Conservation (phyloP, 2,797 vertebrate species). For the Pangasius mekongensis region DNA sequence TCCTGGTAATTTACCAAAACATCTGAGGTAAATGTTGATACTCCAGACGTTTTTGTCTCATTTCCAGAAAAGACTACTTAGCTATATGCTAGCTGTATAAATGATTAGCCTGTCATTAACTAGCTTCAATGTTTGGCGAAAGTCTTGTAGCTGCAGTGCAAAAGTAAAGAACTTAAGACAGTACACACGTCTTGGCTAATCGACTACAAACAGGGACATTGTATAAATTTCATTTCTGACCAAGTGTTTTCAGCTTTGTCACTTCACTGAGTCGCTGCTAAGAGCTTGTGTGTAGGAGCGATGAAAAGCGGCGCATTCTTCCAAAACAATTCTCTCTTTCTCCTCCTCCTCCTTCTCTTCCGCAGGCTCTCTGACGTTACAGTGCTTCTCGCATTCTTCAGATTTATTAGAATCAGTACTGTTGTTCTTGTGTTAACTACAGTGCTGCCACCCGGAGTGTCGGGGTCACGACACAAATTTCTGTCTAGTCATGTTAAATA, state of each 20-base stretch:
- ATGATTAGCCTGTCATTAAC: background rate
- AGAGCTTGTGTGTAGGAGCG: slow-evolving; percentile 15
- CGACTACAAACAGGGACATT: background rate
- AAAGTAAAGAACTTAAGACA: background rate
- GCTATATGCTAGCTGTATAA: background rate
- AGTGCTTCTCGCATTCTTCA: background rate
- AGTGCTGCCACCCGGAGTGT: slow-evolving; percentile 5
- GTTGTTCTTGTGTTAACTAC: slow-evolving; percentile 19
- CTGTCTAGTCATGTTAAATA: slow-evolving; percentile 19
- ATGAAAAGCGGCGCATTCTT: slow-evolving; percentile 48
- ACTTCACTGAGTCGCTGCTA: background rate
- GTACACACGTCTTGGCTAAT: slow-evolving; percentile 16
- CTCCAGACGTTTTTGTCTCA: background rate
- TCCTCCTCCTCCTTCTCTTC: slow-evolving; percentile 26
- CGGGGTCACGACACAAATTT: slow-evolving; percentile 8
- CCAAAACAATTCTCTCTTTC: slow-evolving; percentile 61
- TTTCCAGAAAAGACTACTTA: background rate
- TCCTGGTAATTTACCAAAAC: background rate
- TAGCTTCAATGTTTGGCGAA: background rate
- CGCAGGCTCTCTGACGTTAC: background rate
- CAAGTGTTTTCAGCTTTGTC: background rate
- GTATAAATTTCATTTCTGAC: background rate
- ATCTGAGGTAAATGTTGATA: background rate
- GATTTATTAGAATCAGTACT: background rate
- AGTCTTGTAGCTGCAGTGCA: background rate